Conservation (phyloP, 2,113 vertebrate species). For the Trichechus manatus region DNA sequence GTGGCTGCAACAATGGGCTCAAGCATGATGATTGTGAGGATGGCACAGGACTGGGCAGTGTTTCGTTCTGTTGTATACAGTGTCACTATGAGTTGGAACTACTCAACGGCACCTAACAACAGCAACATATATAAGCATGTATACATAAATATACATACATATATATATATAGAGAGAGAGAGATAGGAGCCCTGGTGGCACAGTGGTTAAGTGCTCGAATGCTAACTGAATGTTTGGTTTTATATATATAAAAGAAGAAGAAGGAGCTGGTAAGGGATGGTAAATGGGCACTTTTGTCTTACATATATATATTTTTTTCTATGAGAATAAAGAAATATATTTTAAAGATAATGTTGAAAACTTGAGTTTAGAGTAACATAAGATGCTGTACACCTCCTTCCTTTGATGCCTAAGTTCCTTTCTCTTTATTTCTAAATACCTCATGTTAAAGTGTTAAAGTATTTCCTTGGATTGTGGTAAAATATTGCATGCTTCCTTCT, state of each 20-base stretch:
- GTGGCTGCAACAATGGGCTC: too few relatives aligned
- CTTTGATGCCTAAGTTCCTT: neutral
- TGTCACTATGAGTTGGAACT: too few relatives aligned
- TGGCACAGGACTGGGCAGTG: too few relatives aligned
- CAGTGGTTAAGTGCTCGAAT: too few relatives aligned
- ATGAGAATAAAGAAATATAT: neutral
- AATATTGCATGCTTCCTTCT: neutral
- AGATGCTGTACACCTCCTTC: neutral
- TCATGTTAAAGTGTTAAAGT: neutral
- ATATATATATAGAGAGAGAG: too few relatives aligned
- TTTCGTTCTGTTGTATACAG: too few relatives aligned
- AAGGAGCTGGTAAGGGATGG: neutral
- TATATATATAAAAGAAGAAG: neutral
- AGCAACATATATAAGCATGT: too few relatives aligned
- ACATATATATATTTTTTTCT: neutral
- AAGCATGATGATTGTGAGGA: too few relatives aligned
- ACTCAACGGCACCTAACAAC: too few relatives aligned
- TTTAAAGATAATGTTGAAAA: conserved; percentile 27
- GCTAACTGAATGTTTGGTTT: neutral
- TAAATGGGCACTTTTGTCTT: neutral
- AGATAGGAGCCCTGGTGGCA: too few relatives aligned
- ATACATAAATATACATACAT: too few relatives aligned
- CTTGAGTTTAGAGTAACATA: neutral
- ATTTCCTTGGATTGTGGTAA: neutral
- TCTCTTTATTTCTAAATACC: neutral